Conservation (phyloP, 2,888 invertebrate species). For the Tipula lateralis region DNA sequence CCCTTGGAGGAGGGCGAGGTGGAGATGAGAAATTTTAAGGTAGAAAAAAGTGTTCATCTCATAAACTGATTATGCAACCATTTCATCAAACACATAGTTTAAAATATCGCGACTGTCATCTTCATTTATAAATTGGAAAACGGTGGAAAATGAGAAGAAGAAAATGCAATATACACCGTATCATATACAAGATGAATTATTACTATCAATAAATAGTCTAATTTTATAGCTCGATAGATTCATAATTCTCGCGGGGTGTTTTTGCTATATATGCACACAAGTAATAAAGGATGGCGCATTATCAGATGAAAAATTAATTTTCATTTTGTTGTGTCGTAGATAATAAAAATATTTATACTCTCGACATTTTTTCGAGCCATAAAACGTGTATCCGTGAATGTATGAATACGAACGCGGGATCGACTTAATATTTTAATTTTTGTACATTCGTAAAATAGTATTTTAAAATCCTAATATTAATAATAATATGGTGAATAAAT, state of each 20-base stretch:
- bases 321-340: not conserved
- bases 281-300: not conserved
- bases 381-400: not conserved
- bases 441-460: not conserved
- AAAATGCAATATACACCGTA: no score
- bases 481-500: not conserved
- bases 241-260: not conserved
- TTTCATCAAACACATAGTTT: no score
- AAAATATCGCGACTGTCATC: no score
- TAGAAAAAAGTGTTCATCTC: no score
- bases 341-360: not conserved
- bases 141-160: no score
- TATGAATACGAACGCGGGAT: not conserved
- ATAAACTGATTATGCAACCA: no score
- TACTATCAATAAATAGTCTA: conserved; percentile 40
- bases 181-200: conserved; percentile 40
- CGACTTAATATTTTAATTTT: not conserved
- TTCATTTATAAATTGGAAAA: no score
- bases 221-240: conserved; percentile 41
- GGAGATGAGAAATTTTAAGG: no score
- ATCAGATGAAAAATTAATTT: not conserved
- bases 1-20: no score
- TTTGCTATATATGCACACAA: conserved; percentile 33
- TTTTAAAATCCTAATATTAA: no score
- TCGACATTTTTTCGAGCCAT: not conserved